A percentile compares a stretch with the other conserved stretches of the same genome.
Conservation (phyloP, 37 sponge, comb jelly and placozoan species). For the Mnemiopsis leidyi region DNA sequence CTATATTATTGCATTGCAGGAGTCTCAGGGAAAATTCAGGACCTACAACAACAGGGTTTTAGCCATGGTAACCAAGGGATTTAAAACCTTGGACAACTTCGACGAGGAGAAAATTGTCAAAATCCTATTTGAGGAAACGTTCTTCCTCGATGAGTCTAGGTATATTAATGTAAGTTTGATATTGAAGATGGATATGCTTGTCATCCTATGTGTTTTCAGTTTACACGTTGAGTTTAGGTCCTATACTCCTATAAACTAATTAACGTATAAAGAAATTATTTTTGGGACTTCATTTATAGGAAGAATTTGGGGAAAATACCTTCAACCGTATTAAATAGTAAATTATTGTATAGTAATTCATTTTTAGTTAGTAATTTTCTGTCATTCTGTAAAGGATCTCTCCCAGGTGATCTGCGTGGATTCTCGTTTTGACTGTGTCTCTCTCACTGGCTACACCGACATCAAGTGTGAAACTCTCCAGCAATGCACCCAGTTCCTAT, state of each 20-base stretch:
- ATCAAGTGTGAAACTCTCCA: conserved; percentile 35
- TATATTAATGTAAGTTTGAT: conserved; percentile 22
- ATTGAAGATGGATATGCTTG: too few species aligned
- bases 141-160: conserved; percentile 69
- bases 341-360: too few species aligned
- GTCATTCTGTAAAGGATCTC: too few species aligned
- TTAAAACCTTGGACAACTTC: background rate
- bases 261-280: too few species aligned
- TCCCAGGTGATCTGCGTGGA: conserved; percentile 5
- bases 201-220: too few species aligned
- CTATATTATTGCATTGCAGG: too few species aligned
- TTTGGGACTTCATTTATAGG: too few species aligned
- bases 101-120: conserved; percentile 69
- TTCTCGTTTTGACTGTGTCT: conserved; percentile 4
- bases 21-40: background rate
- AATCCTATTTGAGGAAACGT: conserved; percentile 92
- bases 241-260: too few species aligned
- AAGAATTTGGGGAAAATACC: too few species aligned
- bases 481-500: conserved; percentile 32
- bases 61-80: background rate
- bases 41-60: background rate
- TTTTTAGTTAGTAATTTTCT: too few species aligned
- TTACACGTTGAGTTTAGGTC: too few species aligned
- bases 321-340: too few species aligned
- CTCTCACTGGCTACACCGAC: background rate